Evolutionary conservation across 1,140 invertebrate species (phyloP).

Genomic region (Uloborus diversus): DNA sequence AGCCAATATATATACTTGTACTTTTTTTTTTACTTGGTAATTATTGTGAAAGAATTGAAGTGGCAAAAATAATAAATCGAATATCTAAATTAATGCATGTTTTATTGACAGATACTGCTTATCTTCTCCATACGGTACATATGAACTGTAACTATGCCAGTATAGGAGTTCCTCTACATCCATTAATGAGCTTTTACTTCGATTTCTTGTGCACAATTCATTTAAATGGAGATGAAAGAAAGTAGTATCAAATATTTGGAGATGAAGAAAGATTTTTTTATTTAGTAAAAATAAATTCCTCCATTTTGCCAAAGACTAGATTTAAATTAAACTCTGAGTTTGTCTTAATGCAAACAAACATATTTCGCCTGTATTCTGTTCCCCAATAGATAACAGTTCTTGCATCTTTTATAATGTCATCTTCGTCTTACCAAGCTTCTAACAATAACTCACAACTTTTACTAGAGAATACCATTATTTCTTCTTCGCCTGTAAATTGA

Average conservation of each 20-base stretch:
- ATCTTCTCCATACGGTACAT: not conserved
- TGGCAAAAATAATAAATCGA: not conserved
- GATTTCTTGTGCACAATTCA: not conserved
- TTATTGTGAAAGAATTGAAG: not conserved
- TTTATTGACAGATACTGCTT: not conserved
- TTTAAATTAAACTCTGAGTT: not conserved
- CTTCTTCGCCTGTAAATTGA: not conserved
- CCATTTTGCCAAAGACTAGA: not conserved
- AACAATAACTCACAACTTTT: not conserved
- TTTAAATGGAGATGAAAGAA: not conserved
- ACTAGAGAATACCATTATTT: not conserved
- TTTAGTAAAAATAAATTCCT: not conserved
- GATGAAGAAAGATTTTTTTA: not conserved
- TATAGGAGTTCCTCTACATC: not conserved
- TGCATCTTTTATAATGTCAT: not conserved
- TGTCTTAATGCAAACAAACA: not conserved
- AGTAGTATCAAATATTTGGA: not conserved
- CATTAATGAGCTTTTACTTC: not conserved
- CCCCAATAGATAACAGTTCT: not conserved
- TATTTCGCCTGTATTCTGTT: not conserved
- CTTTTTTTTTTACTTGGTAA: not conserved
- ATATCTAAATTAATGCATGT: not conserved
- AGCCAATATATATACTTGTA: not conserved
- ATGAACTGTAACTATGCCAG: constrained; percentile 11
- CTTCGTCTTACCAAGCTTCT: not conserved